These are phyloP conservation scores for Dolichoris vasculosae DNA, from an alignment of 1,140 invertebrate species.

Conservation along the genomic window DNA sequence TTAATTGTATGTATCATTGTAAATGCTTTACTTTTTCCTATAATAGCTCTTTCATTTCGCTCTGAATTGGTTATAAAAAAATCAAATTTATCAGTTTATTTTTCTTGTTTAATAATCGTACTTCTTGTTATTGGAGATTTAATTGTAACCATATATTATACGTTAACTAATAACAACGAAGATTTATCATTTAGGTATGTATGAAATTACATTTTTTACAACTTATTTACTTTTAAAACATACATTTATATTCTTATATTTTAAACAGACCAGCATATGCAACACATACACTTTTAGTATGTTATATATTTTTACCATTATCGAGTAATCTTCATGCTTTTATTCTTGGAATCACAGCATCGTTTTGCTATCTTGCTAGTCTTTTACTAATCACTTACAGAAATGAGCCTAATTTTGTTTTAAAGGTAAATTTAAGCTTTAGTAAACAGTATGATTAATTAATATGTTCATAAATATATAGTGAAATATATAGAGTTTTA, in stretches of 20 bases:
- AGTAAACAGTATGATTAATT: no score
- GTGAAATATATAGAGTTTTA: no score
- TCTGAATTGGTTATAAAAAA: constrained; percentile 70
- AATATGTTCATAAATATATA: no score
- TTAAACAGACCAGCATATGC: constrained; percentile 80
- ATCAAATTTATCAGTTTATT: constrained; percentile 71
- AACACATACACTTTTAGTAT: constrained; percentile 82
- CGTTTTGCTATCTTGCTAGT: constrained; percentile 78
- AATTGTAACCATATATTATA: constrained; percentile 76
- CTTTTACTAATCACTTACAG: constrained; percentile 80
- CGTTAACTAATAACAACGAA: constrained; percentile 61
- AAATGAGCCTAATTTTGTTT: constrained; percentile 69
- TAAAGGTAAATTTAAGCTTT: constrained; percentile 62
- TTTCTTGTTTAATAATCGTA: constrained; percentile 73
- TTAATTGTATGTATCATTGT: constrained; percentile 65
- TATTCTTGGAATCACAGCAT: constrained; percentile 79
- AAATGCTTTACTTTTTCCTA: constrained; percentile 71
- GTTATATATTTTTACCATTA: constrained; percentile 87
- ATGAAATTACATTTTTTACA: background rate
- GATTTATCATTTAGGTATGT: constrained; percentile 67
- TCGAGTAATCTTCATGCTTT: constrained; percentile 81
- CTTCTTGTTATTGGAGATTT: constrained; percentile 75
- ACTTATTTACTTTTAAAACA: background rate
- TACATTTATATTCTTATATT: constrained; percentile 33
- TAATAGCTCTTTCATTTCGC: constrained; percentile 74